A percentile compares a stretch with the other conserved stretches of the same genome.
phyloP scores from a whole-genome alignment of 2,797 vertebrate species.

The Sebastes paucispinis region DNA sequence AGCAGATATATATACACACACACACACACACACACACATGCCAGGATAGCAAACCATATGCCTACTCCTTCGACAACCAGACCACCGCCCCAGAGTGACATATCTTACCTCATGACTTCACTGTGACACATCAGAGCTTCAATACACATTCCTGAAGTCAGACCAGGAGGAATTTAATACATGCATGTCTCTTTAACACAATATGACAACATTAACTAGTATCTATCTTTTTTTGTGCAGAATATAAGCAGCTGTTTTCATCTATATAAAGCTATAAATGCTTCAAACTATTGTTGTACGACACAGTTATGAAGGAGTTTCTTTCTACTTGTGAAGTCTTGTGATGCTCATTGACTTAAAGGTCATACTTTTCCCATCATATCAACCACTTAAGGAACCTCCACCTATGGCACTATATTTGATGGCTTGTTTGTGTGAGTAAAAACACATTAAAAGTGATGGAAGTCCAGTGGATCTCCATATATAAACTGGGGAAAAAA shows the following conservation, averaged over 20 bases:
- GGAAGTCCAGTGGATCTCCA: background rate
- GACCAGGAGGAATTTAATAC: background rate
- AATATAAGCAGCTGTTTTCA: background rate
- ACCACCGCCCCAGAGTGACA: conserved; percentile 49
- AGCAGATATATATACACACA: background rate
- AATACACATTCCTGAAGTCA: conserved; percentile 24
- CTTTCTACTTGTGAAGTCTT: background rate
- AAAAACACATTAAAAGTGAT: background rate
- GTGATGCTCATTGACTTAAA: conserved; percentile 5
- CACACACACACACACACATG: background rate
- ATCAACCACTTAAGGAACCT: background rate
- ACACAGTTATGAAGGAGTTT: background rate
- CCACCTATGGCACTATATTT: background rate
- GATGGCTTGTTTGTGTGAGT: background rate
- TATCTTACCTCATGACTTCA: conserved; percentile 39
- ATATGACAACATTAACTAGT: background rate
- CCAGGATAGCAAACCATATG: background rate
- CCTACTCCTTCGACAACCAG: conserved; percentile 23
- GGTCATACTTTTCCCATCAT: conserved; percentile 18
- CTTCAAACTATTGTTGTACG: background rate
- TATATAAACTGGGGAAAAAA: too few species aligned
- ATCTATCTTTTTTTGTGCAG: background rate
- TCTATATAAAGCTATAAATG: background rate
- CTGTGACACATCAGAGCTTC: conserved; percentile 22
- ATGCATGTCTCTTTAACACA: background rate